A percentile compares a stretch with the other conserved stretches of the same genome.
These are phyloP conservation scores for Leptinotarsa defecta DNA, from an alignment of 1,140 invertebrate genomes.

Conservation along the genomic window DNA sequence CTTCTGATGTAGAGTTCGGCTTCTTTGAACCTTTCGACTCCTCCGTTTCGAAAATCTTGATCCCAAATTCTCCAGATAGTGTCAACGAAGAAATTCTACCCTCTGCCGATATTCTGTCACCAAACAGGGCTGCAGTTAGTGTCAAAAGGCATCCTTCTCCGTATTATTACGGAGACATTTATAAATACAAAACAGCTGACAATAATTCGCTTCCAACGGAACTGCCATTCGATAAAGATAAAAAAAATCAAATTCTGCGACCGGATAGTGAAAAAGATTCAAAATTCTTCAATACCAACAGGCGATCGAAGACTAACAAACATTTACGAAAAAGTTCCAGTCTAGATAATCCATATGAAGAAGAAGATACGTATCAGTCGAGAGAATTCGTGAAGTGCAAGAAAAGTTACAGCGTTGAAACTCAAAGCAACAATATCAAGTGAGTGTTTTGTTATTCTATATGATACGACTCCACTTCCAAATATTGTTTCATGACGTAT, in stretches of 20 bases:
- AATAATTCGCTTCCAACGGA: conserved; percentile 33
- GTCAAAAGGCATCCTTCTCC: conserved; percentile 73
- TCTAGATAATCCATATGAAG: conserved; percentile 40
- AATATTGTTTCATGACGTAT: no score
- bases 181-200: conserved; percentile 60
- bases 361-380: conserved; percentile 37
- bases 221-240: conserved; percentile 21
- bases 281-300: conserved; percentile 30
- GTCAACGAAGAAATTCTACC: conserved; percentile 57
- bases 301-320: conserved; percentile 43
- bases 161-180: conserved; percentile 78
- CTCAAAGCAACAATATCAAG: conserved; percentile 60
- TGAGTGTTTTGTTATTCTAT: conserved; percentile 20
- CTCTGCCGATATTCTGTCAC: conserved; percentile 52
- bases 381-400: conserved; percentile 49
- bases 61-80: conserved; percentile 61
- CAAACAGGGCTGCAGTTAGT: conserved; percentile 35
- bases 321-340: conserved; percentile 54
- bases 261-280: conserved; percentile 30
- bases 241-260: conserved; percentile 33
- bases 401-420: conserved; percentile 72
- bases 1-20: conserved; percentile 54
- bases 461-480: no score
- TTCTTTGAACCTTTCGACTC: conserved; percentile 45
- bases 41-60: conserved; percentile 45